Evolutionary conservation across 2,888 invertebrate species (phyloP).

Genomic region (Tanypteryx hageni): DNA sequence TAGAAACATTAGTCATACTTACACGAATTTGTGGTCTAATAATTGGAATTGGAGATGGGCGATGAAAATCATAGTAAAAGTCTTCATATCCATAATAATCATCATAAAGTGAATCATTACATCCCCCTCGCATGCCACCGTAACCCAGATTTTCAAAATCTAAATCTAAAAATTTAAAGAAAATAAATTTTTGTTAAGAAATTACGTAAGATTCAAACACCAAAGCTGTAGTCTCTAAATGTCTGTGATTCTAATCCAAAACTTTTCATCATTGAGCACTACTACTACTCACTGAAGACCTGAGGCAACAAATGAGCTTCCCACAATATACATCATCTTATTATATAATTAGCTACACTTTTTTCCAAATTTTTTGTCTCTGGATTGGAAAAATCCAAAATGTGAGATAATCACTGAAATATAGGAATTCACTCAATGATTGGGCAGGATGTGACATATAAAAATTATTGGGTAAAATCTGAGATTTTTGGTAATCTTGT

Average conservation of each 20-base stretch:
- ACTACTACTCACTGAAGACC: too few relatives aligned
- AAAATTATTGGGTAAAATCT: too few relatives aligned
- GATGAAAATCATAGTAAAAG: constrained; percentile 30
- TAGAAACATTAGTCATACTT: neutral
- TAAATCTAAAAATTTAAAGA: neutral
- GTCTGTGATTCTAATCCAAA: neutral
- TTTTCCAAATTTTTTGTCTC: too few relatives aligned
- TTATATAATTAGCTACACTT: too few relatives aligned
- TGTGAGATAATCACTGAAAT: too few relatives aligned
- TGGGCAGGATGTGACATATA: too few relatives aligned
- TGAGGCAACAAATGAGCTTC: too few relatives aligned
- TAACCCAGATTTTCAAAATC: constrained; percentile 31
- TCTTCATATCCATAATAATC: constrained; percentile 50
- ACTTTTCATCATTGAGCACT: neutral
- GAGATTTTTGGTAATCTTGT: too few relatives aligned
- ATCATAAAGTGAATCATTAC: constrained; percentile 31
- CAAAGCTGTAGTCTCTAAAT: neutral
- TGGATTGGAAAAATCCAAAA: too few relatives aligned
- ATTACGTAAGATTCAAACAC: neutral
- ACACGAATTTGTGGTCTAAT: constrained; percentile 36
- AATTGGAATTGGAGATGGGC: constrained; percentile 25
- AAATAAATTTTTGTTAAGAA: neutral
- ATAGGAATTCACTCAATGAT: too few relatives aligned
- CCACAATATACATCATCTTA: too few relatives aligned
- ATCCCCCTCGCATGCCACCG: constrained; percentile 12